phyloP scores from a whole-genome alignment of 1,140 invertebrate species.

The Contarinia nasturtii region DNA sequence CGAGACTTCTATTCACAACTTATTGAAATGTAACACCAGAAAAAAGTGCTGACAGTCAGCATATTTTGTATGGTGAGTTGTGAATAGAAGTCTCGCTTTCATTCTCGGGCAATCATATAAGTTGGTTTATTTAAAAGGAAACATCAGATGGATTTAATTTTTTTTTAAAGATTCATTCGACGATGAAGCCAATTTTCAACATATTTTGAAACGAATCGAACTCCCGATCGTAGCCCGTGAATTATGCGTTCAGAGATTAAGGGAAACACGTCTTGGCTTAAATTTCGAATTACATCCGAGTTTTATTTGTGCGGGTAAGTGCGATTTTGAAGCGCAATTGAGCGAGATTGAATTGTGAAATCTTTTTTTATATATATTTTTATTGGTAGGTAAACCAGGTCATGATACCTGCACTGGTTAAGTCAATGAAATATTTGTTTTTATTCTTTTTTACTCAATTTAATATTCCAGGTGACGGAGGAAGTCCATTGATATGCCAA shows the following conservation, averaged over 20 bases:
- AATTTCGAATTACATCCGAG: constrained; percentile 41
- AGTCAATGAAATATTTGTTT: background rate
- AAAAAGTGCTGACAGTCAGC: too few species aligned
- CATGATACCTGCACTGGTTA: constrained; percentile 40
- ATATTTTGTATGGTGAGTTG: too few species aligned
- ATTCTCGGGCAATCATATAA: too few species aligned
- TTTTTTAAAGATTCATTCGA: constrained; percentile 38
- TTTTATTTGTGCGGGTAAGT: constrained; percentile 47
- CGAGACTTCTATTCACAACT: too few species aligned
- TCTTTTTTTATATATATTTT: too few species aligned
- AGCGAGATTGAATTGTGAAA: too few species aligned
- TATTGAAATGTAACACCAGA: too few species aligned
- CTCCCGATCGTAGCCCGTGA: constrained; percentile 35
- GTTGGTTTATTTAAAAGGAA: too few species aligned
- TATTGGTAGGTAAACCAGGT: constrained; percentile 34
- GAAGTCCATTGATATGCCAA: constrained; percentile 45
- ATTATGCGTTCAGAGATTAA: constrained; percentile 32
- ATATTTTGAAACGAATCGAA: constrained; percentile 39
- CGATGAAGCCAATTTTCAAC: constrained; percentile 35
- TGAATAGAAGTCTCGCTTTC: too few species aligned
- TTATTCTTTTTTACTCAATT: constrained; percentile 19
- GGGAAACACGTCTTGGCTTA: constrained; percentile 35
- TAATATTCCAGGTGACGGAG: constrained; percentile 33
- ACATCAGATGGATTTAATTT: too few species aligned
- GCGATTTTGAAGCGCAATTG: constrained; percentile 38